Conservation (phyloP, 30 jellyfish, hydroid and myxozoan genomes). For the Hydra vulgaris region DNA sequence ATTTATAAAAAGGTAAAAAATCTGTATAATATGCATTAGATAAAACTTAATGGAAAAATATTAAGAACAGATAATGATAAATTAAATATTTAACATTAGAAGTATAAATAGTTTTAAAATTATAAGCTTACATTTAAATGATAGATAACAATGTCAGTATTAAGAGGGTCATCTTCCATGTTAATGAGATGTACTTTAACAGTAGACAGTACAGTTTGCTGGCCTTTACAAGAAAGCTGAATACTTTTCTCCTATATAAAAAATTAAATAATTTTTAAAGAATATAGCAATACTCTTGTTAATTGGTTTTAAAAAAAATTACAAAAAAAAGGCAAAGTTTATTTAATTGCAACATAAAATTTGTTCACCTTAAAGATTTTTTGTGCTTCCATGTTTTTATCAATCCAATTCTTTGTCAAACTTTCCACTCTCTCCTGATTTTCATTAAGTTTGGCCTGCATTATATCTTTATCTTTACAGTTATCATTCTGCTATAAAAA, state of each 20-base stretch:
- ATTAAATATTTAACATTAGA: too few relatives aligned
- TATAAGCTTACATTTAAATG: constrained; percentile 61
- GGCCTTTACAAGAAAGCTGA: constrained; percentile 57
- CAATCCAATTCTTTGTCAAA: constrained; percentile 63
- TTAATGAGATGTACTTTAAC: constrained; percentile 83
- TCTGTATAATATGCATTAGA: too few relatives aligned
- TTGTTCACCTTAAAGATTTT: constrained; percentile 65
- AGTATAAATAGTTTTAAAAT: too few relatives aligned
- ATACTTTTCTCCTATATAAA: constrained; percentile 52
- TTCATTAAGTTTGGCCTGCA: constrained; percentile 59
- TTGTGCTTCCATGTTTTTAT: constrained; percentile 61
- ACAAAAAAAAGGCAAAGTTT: too few relatives aligned
- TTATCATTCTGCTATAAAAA: constrained; percentile 9
- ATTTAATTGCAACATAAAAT: too few relatives aligned
- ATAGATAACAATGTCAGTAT: constrained; percentile 84
- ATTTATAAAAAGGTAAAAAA: too few relatives aligned
- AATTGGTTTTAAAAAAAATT: too few relatives aligned
- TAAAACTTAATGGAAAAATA: too few relatives aligned
- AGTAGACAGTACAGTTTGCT: constrained; percentile 75
- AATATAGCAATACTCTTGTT: too few relatives aligned
- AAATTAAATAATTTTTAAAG: too few relatives aligned
- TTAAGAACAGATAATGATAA: too few relatives aligned
- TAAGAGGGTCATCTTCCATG: constrained; percentile 78
- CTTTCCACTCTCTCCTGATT: constrained; percentile 65
- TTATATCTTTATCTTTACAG: constrained; percentile 24